phyloP scores from a whole-genome alignment of 1,140 invertebrate species.

The Ectropis grisescens region DNA sequence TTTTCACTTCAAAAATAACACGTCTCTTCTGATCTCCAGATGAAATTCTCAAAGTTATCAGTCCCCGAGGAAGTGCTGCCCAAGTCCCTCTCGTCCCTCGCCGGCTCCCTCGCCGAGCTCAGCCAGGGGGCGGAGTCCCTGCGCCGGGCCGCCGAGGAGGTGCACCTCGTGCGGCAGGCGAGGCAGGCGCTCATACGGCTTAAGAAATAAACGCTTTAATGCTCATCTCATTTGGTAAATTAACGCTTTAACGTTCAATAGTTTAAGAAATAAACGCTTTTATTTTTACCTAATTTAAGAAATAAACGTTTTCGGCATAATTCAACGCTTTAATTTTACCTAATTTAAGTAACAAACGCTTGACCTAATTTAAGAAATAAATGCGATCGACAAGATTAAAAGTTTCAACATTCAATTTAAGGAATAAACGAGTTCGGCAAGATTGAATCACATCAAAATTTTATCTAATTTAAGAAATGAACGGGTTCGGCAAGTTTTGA shows the following conservation, averaged over 20 bases:
- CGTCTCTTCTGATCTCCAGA: slow-evolving; percentile 33
- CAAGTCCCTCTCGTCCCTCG: slow-evolving; percentile 23
- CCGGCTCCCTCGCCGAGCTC: slow-evolving; percentile 24
- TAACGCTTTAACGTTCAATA: slow-evolving; percentile 1
- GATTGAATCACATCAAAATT: too few species aligned
- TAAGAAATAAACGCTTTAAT: slow-evolving; percentile 27
- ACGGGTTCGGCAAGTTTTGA: too few species aligned
- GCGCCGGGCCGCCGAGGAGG: slow-evolving; percentile 41
- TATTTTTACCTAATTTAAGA: too few species aligned
- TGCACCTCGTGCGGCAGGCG: slow-evolving; percentile 30
- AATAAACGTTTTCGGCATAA: too few species aligned
- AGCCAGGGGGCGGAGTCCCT: slow-evolving; percentile 26
- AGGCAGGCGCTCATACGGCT: slow-evolving; percentile 34
- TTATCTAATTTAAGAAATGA: too few species aligned
- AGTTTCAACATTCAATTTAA: too few species aligned
- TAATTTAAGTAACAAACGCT: too few species aligned
- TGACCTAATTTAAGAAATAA: too few species aligned
- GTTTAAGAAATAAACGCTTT: slow-evolving; percentile 1
- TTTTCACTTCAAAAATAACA: too few species aligned
- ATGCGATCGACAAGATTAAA: too few species aligned
- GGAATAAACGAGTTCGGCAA: too few species aligned
- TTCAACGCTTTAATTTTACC: too few species aligned
- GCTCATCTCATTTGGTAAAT: background rate
- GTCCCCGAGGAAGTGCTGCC: slow-evolving; percentile 39
- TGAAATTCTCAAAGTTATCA: slow-evolving; percentile 33